These are phyloP conservation scores for Meloidogyne floridensis DNA, from an alignment of 1,140 invertebrate species.

Conservation along the genomic window DNA sequence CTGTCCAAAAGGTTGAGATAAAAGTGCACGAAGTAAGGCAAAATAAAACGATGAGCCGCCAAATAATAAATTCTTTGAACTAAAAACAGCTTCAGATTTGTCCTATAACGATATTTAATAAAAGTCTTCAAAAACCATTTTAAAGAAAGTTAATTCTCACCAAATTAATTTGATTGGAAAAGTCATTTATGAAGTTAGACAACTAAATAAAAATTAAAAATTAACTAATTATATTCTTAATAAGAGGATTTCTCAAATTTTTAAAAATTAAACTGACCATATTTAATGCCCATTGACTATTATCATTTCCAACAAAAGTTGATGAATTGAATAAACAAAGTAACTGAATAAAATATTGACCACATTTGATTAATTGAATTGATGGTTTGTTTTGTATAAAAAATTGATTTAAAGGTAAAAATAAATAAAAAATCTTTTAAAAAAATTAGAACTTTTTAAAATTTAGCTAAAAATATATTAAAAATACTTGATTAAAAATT, in stretches of 20 bases:
- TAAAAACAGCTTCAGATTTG: conserved; percentile 12
- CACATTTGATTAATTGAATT: conserved; percentile 7
- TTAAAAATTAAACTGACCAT: background rate
- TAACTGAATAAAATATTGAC: conserved; percentile 9
- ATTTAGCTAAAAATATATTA: background rate
- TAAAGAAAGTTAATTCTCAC: background rate
- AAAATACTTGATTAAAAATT: conserved; percentile 12
- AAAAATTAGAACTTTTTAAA: background rate
- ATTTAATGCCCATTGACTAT: conserved; percentile 9
- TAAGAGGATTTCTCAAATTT: no score
- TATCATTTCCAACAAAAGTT: conserved; percentile 11
- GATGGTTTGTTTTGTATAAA: conserved; percentile 5
- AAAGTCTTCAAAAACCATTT: background rate
- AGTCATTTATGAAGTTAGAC: conserved; percentile 10
- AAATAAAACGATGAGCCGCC: conserved; percentile 14
- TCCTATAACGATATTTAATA: background rate
- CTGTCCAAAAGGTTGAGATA: conserved; percentile 19
- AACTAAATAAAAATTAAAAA: background rate
- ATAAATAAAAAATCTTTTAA: conserved; percentile 12
- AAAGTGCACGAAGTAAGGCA: conserved; percentile 11
- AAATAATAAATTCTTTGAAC: background rate
- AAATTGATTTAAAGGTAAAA: conserved; percentile 22
- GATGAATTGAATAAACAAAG: conserved; percentile 11
- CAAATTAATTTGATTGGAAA: conserved; percentile 15
- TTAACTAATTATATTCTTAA: background rate